Percentiles rank a stretch among this genome's conserved stretches.
Conservation (phyloP, 2,113 vertebrate genomes). For the Erythrolamprus reginae region DNA sequence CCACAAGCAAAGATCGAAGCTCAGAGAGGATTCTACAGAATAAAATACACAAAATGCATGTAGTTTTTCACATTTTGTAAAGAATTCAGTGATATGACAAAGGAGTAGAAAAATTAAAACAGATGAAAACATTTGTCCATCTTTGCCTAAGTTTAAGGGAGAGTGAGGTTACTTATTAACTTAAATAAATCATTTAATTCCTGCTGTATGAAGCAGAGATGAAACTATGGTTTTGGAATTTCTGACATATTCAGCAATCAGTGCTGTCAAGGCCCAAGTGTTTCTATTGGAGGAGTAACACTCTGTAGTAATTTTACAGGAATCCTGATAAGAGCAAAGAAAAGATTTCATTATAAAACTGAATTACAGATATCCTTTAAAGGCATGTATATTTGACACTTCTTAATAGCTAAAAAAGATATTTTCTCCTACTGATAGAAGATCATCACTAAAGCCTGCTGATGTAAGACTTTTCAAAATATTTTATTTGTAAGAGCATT, state of each 20-base stretch:
- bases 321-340: background rate
- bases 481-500: background rate
- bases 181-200: background rate
- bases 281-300: background rate
- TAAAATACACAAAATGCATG: background rate
- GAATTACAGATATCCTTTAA: background rate
- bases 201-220: background rate
- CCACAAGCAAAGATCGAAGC: background rate
- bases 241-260: background rate
- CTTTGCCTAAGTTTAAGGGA: background rate
- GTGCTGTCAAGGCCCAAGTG: background rate
- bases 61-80: background rate
- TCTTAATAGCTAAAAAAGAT: background rate
- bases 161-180: background rate
- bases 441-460: background rate
- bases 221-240: background rate
- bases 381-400: background rate
- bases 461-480: background rate
- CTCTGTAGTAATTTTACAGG: background rate
- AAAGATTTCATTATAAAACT: background rate
- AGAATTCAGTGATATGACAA: background rate
- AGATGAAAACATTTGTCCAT: background rate
- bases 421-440: background rate
- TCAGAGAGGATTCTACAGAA: background rate
- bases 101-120: background rate